A percentile compares a stretch with the other conserved stretches of the same genome.
Conservation (phyloP, 2,113 vertebrate genomes). For the Sapayoa aenigma region DNA sequence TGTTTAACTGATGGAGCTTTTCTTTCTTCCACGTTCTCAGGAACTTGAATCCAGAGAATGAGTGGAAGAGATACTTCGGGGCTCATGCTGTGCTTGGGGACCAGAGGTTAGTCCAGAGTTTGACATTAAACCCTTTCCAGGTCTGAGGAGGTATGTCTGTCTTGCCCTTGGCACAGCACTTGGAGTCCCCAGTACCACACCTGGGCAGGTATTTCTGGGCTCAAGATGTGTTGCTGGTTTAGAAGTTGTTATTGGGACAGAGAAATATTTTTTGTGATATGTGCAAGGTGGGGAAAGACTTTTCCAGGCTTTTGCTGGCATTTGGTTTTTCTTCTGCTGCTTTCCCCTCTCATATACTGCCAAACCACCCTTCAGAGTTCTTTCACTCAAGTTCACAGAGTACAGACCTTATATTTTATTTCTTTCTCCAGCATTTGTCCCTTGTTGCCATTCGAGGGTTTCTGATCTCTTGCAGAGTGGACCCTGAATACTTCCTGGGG, state of each 20-base stretch:
- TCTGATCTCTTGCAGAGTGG: neutral
- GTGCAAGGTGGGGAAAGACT: neutral
- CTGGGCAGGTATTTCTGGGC: neutral
- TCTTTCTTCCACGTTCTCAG: constrained; percentile 63
- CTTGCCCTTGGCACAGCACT: neutral
- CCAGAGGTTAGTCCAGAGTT: constrained; percentile 80
- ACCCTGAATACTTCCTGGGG: neutral
- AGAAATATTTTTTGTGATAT: neutral
- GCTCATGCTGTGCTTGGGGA: constrained; percentile 93
- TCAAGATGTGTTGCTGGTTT: neutral
- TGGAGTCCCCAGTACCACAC: neutral
- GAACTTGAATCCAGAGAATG: constrained; percentile 95
- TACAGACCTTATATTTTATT: neutral
- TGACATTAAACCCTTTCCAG: neutral
- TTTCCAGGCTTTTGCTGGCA: neutral
- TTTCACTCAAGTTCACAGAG: neutral
- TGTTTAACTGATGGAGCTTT: neutral
- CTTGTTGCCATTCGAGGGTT: neutral
- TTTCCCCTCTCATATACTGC: neutral
- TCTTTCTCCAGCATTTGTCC: neutral
- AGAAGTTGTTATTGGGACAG: neutral
- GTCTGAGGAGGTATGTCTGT: rapidly evolving
- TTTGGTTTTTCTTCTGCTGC: neutral
- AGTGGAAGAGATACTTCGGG: constrained; percentile 96
- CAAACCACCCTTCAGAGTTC: neutral